Evolutionary conservation across 2,888 invertebrate genomes (phyloP).

Genomic region (Metallyticus violacea): DNA sequence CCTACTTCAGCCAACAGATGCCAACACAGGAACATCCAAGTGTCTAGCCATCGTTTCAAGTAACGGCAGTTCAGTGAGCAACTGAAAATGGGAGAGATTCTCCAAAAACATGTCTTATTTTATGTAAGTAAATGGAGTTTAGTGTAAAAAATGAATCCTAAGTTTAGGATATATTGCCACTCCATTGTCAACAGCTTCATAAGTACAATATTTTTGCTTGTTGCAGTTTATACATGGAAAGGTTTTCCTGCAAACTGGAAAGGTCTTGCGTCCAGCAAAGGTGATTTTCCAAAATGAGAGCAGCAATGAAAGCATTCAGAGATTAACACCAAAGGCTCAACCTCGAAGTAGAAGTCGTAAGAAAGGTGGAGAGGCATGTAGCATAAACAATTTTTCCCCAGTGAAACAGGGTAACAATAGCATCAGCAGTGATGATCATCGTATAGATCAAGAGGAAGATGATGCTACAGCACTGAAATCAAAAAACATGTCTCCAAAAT

Average conservation of each 20-base stretch:
- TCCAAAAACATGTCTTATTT: no score
- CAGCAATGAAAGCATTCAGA: background rate
- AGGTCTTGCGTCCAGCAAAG: conserved; percentile 64
- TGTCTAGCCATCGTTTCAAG: no score
- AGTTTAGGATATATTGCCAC: no score
- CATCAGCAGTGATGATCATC: background rate
- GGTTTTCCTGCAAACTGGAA: conserved; percentile 69
- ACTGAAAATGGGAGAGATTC: no score
- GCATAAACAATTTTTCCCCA: background rate
- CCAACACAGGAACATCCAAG: no score
- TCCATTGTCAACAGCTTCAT: no score
- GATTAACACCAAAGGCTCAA: conserved; percentile 12
- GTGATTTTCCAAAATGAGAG: conserved; percentile 43
- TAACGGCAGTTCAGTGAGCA: no score
- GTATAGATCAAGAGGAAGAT: background rate
- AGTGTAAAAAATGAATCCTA: no score
- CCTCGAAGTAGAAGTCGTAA: background rate
- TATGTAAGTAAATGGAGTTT: no score
- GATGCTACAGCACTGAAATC: background rate
- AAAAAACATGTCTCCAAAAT: background rate
- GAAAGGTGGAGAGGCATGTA: background rate
- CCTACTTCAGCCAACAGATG: no score
- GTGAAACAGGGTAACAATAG: background rate
- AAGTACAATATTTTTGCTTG: conserved; percentile 35
- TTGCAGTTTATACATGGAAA: conserved; percentile 73